Evolutionary conservation across 2,888 invertebrate species (phyloP), one percentile per base, ranked within the genome.

Genomic region (Chrysopilus asiliformis): DNA sequence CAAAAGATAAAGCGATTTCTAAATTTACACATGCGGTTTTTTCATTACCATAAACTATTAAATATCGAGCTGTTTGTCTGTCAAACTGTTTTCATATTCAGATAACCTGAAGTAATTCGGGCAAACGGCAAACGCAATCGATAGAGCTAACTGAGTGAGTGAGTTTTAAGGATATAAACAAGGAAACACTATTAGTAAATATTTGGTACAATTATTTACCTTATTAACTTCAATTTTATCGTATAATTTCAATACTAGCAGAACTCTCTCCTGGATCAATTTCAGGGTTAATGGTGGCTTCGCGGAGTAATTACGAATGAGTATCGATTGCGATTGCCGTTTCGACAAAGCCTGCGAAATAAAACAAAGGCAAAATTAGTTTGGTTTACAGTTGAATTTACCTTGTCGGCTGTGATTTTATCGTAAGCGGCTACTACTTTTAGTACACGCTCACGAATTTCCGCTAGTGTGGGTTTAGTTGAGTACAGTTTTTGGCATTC

Each of bases 141-240:
- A 26, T 26, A n/a, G n/a, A n/a, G n/a, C n/a, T n/a, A n/a, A n/a
- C n/a, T n/a, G n/a, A n/a, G n/a, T n/a, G n/a, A n/a, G n/a, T n/a
- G n/a, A n/a, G n/a, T n/a, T n/a, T n/a, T n/a, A n/a, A n/a, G n/a
- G n/a, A n/a, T n/a, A n/a, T n/a, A n/a, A n/a, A n/a, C n/a, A n/a
- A n/a, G n/a, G n/a, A n/a, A n/a, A n/a, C n/a, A n/a, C n/a, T n/a
- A n/a, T n/a, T n/a, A n/a, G n/a, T n/a, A n/a, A n/a, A n/a, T n/a
- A n/a, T n/a, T n/a, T n/a, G n/a, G n/a, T n/a, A n/a, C n/a, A n/a
- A n/a, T n/a, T n/a, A 53, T 55, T 68, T 84, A 95, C 94, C 89
- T 94, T 89, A 53, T 76, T 72, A 49, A 87, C 79, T 58, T 84
- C 76, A 68, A 97, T 72, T 79, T 98, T 98, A 73, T 98, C 98